A percentile compares a stretch with the other conserved stretches of the same genome.
Conservation (phyloP, 1,140 invertebrate genomes). For the Steinernema feltiae region DNA sequence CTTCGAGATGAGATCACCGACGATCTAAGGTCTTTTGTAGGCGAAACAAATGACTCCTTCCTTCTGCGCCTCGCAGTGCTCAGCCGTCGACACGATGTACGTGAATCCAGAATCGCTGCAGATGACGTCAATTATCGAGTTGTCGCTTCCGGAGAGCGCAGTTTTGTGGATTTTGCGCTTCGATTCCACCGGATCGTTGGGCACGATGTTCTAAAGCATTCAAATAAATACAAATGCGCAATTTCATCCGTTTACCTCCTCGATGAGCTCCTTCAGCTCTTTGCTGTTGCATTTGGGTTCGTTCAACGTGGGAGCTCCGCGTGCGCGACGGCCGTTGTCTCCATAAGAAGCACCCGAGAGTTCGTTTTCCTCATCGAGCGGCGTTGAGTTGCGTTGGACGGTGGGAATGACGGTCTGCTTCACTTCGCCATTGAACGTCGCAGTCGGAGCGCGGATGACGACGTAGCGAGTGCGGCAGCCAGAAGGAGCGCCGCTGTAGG, state of each 20-base stretch:
- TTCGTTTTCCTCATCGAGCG: background rate
- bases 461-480: conserved; percentile 5
- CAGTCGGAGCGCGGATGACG: conserved; percentile 5
- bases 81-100: conserved; percentile 36
- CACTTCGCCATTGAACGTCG: background rate
- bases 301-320: conserved; percentile 24
- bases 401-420: background rate
- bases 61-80: conserved; percentile 38
- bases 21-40: conserved; percentile 26
- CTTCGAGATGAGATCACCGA: background rate
- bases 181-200: conserved; percentile 27
- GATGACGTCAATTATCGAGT: conserved; percentile 31
- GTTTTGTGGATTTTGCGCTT: conserved; percentile 31
- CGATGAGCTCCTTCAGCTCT: conserved; percentile 21
- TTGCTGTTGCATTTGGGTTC: conserved; percentile 35
- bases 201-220: conserved; percentile 33
- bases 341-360: background rate
- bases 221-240: no score
- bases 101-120: conserved; percentile 36
- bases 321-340: background rate
- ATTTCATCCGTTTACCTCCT: no score
- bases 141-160: conserved; percentile 12
- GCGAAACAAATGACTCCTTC: conserved; percentile 37
- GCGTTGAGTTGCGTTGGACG: background rate
- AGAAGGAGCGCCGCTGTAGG: background rate